Base-by-base conservation (phyloP, 2,888 invertebrate genomes). In the Entomobrya proxima region DNA sequence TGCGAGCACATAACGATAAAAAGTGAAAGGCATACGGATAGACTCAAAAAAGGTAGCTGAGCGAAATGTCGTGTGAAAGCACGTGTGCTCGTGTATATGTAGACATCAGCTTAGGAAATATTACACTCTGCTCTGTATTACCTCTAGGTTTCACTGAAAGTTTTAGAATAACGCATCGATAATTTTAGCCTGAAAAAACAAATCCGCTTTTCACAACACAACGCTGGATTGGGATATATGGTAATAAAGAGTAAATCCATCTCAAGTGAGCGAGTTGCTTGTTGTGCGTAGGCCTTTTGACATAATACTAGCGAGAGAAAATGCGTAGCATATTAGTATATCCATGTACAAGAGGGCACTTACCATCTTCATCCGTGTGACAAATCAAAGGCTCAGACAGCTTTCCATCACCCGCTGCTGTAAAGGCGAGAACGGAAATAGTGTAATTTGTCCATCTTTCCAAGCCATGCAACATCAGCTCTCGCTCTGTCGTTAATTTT, bases 401-500 rank as follows among this genome's bases (percentile, higher is more conserved):
- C 69, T 85, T 95, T 7, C 98, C 98, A 91, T 98, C 98, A 0
- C 98, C 98, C 64, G 96, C 95, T 47, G 95, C 94, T 0, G 98
- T 98, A 92, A 95, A 97, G 9, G 97, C 97, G 91, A 96, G 93
- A 44, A 97, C 96, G 89, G 96, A 96, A 77, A 98, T 95, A 44
- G 97, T 97, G 92, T 98, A 98, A 93, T 98, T 98, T 32, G 89
- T 85, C 86, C 88, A 88, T 72, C 77, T 83, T 47, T 74, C 81
- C 15, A 90, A 93, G 67, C 95, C 95, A 83, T 95, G 95, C 87
- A 97, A 93, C 1, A 94, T 94, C 40, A 95, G 95, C 87, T 95
- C 94, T 47, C 95, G 91, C 1, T 94, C 94, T 2, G 94, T 94
- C 89, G 95, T 95, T 90, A 95, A 94, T 91, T 96, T 96, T 4